Conservation (phyloP, 2,113 vertebrate species). For the Actenoides lindsayi region DNA sequence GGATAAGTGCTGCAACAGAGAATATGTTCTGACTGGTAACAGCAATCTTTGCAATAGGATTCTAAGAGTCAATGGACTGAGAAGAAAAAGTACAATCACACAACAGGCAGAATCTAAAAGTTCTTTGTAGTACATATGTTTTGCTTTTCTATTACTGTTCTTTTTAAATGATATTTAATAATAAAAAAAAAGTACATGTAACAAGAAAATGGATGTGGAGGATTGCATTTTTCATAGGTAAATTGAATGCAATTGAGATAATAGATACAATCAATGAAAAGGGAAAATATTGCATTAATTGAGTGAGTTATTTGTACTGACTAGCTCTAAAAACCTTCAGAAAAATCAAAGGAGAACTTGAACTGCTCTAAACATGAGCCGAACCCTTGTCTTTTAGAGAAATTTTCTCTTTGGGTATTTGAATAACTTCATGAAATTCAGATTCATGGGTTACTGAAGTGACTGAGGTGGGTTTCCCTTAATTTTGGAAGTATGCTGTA, state of each 20-base stretch:
- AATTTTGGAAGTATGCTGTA: background rate
- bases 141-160: background rate
- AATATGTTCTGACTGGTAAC: background rate
- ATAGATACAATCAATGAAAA: background rate
- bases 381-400: background rate
- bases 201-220: background rate
- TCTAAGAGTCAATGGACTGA: background rate
- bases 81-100: background rate
- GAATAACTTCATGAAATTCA: background rate
- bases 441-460: background rate
- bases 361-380: background rate
- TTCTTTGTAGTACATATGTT: background rate
- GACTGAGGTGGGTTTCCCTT: background rate
- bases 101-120: background rate
- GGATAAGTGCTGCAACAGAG: background rate
- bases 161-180: background rate
- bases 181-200: background rate
- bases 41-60: background rate
- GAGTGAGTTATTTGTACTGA: background rate
- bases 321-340: background rate
- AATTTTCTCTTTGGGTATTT: background rate
- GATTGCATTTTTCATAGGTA: background rate
- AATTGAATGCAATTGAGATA: background rate
- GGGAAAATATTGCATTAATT: background rate
- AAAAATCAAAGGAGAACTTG: background rate